phyloP scores from a whole-genome alignment of 1,140 invertebrate species.

The Neoseiulus cucumeris region DNA sequence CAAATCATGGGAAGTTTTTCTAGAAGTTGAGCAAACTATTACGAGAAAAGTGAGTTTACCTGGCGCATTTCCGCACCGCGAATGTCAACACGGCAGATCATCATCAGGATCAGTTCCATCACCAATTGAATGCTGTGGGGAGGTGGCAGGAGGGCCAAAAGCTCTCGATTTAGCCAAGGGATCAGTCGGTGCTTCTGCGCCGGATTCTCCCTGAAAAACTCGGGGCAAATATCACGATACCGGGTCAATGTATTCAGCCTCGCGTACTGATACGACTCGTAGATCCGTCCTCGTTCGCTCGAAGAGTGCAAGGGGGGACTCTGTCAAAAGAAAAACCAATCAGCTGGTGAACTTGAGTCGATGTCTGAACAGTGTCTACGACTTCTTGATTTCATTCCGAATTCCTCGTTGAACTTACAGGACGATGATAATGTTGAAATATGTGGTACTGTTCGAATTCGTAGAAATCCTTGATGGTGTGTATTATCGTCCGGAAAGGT shows the following conservation, averaged over 20 bases:
- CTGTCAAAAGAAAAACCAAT: too few species aligned
- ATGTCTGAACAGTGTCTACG: too few species aligned
- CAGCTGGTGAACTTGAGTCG: too few species aligned
- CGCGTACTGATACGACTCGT: neutral
- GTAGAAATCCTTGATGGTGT: neutral
- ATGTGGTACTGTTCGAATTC: slow-evolving; percentile 7
- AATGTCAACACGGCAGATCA: slow-evolving; percentile 3
- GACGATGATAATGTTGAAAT: neutral
- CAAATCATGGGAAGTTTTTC: too few species aligned
- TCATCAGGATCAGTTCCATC: neutral
- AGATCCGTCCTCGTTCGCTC: neutral
- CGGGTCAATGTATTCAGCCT: neutral
- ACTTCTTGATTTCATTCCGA: too few species aligned
- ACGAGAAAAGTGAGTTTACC: neutral
- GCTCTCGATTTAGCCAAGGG: neutral
- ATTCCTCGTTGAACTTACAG: too few species aligned
- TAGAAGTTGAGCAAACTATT: too few species aligned
- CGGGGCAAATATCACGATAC: neutral
- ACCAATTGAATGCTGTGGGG: neutral
- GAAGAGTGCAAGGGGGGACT: neutral
- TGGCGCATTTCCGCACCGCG: neutral
- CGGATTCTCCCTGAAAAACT: neutral
- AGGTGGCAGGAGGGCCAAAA: neutral
- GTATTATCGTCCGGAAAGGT: neutral
- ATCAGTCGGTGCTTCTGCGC: neutral